phyloP scores from a whole-genome alignment of 2,797 vertebrate species.

The Oreochromis mossambicus region DNA sequence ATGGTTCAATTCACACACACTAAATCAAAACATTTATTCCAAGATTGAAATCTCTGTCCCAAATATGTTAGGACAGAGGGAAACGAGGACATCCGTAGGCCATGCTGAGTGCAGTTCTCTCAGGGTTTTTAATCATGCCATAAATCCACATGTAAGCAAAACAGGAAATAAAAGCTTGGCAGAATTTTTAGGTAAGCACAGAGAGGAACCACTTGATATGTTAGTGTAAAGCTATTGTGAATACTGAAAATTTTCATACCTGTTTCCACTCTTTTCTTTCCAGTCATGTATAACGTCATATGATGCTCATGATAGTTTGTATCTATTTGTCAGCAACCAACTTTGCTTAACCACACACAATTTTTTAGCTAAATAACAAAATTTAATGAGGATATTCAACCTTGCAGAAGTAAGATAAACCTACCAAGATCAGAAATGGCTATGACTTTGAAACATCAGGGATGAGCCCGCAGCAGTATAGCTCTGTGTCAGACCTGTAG shows the following conservation, averaged over 20 bases:
- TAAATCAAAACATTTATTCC: not conserved
- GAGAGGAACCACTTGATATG: not conserved
- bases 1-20: not conserved
- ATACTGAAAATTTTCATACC: not conserved
- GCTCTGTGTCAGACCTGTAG: constrained; percentile 24
- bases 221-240: not conserved
- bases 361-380: not conserved
- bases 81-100: not conserved
- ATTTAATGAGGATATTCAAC: not conserved
- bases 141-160: not conserved
- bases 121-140: not conserved
- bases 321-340: not conserved
- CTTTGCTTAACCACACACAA: not conserved
- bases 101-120: not conserved
- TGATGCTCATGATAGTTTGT: not conserved
- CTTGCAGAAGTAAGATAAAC: not conserved
- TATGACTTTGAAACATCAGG: not conserved
- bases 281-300: not conserved
- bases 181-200: not conserved
- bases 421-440: not conserved
- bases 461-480: constrained; percentile 7
- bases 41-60: not conserved
- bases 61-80: not conserved
- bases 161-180: not conserved
- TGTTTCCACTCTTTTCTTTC: not conserved